phyloP scores from a whole-genome alignment of 2,113 vertebrate genomes.

The Heliornis fulica region DNA sequence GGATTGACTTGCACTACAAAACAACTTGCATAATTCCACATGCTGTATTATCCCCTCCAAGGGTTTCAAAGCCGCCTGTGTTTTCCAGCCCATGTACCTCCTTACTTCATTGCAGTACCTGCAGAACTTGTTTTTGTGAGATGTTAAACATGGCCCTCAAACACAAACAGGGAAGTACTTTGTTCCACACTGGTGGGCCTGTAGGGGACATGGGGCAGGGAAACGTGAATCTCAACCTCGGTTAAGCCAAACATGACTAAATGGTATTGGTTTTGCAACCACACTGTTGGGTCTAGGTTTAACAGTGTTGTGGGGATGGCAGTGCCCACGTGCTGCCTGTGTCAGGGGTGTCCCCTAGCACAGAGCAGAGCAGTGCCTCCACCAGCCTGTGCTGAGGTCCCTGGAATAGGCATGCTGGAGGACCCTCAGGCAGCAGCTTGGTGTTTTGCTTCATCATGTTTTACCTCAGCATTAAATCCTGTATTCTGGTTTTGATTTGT shows the following conservation, averaged over 20 bases:
- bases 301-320: not conserved
- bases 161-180: not conserved
- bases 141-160: not conserved
- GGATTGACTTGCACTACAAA: not conserved
- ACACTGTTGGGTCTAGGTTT: rapidly evolving
- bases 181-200: not conserved
- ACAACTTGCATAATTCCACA: not conserved
- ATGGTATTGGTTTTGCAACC: not conserved
- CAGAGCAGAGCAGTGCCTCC: not conserved
- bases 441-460: not conserved
- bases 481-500: not conserved
- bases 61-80: not conserved
- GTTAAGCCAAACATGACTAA: not conserved
- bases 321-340: rapidly evolving
- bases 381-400: not conserved
- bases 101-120: not conserved
- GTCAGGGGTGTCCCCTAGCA: not conserved
- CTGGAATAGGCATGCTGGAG: not conserved
- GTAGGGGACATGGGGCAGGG: not conserved
- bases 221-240: not conserved
- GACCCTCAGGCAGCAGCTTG: not conserved
- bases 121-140: not conserved
- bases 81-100: not conserved
- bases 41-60: not conserved
- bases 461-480: not conserved